Conservation (phyloP, 2,888 invertebrate species). For the Carcina quercana region DNA sequence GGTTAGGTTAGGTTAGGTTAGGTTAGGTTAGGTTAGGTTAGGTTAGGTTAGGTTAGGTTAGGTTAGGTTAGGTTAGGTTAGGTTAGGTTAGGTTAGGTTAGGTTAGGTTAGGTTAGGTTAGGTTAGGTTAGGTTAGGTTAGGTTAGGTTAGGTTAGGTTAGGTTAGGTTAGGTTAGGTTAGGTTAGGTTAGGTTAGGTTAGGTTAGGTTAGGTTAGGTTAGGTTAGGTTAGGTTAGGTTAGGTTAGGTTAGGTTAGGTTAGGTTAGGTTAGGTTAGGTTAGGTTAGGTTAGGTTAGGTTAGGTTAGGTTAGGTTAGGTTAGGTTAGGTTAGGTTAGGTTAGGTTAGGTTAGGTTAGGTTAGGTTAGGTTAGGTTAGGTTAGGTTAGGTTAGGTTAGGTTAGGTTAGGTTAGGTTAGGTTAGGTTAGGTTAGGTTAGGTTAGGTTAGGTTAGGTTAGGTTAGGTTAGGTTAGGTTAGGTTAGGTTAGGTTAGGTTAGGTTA, state of each 20-base stretch:
- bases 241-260: slow-evolving; percentile 13
- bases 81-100: slow-evolving; percentile 4
- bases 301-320: slow-evolving; percentile 17
- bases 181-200: slow-evolving; percentile 9
- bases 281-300: slow-evolving; percentile 16
- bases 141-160: slow-evolving; percentile 6
- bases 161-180: slow-evolving; percentile 6
- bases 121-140: slow-evolving; percentile 4
- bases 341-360: slow-evolving; percentile 15
- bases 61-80: slow-evolving; percentile 12
- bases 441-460: slow-evolving; percentile 11
- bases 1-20: slow-evolving; percentile 16
- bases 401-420: slow-evolving; percentile 16
- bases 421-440: slow-evolving; percentile 12
- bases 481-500: slow-evolving; percentile 12
- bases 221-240: slow-evolving; percentile 13
- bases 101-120: slow-evolving; percentile 5
- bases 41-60: slow-evolving; percentile 14
- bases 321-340: slow-evolving; percentile 16
- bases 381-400: slow-evolving; percentile 11
- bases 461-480: slow-evolving; percentile 10
- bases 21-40: slow-evolving; percentile 13
- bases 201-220: slow-evolving; percentile 13
- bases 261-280: slow-evolving; percentile 12
- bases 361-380: slow-evolving; percentile 11